Conservation (phyloP, 2,888 invertebrate species). For the Hyles lineata region DNA sequence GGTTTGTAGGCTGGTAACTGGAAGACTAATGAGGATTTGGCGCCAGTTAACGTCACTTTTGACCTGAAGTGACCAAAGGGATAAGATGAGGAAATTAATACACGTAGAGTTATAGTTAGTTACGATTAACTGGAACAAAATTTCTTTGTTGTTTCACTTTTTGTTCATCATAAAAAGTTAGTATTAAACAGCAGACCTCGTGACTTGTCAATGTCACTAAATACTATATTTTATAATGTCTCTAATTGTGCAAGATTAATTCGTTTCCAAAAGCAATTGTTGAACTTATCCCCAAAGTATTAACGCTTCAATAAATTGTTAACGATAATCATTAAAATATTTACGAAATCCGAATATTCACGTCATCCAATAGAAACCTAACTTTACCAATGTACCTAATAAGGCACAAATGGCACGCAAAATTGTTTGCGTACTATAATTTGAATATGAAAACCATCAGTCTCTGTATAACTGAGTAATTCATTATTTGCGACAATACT, state of each 20-base stretch:
- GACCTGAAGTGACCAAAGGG: too few relatives aligned
- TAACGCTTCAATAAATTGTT: too few relatives aligned
- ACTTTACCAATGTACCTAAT: not conserved
- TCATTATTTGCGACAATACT: slow-evolving; percentile 50
- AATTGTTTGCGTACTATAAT: slow-evolving; percentile 11
- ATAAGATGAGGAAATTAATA: too few relatives aligned
- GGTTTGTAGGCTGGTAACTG: not conserved
- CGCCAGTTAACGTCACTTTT: not conserved
- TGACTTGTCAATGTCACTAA: too few relatives aligned
- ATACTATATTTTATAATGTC: not conserved
- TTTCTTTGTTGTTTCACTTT: not conserved
- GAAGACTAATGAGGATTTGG: not conserved
- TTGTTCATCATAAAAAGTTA: too few relatives aligned
- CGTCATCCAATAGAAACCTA: not conserved
- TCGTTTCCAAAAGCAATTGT: too few relatives aligned
- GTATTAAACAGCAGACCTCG: too few relatives aligned
- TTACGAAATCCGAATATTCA: not conserved
- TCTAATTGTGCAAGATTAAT: not conserved
- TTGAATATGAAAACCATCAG: slow-evolving; percentile 26
- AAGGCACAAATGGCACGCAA: not conserved
- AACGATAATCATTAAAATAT: too few relatives aligned
- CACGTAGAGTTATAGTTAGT: too few relatives aligned
- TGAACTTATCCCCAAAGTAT: too few relatives aligned
- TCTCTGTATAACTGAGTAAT: slow-evolving; percentile 4
- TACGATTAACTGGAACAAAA: too few relatives aligned